These are phyloP conservation scores for Latrodectus geometricus DNA, from an alignment of 1,140 invertebrate genomes.

Conservation along the genomic window DNA sequence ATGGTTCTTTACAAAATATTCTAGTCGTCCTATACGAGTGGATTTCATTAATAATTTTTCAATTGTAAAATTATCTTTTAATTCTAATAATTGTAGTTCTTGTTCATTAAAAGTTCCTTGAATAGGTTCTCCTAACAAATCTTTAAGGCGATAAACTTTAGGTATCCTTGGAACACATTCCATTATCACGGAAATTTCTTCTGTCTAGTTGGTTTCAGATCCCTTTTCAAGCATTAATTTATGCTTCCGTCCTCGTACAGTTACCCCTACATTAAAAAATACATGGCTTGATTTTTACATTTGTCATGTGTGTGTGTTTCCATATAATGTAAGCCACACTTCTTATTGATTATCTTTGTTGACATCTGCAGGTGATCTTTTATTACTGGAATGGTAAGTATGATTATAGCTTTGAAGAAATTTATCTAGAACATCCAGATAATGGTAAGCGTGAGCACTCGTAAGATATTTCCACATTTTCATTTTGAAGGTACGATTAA, in stretches of 20 bases:
- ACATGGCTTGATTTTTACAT: too few species aligned
- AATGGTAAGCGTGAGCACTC: constrained; percentile 68
- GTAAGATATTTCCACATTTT: constrained; percentile 70
- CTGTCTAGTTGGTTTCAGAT: too few species aligned
- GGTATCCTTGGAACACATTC: too few species aligned
- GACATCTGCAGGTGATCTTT: constrained; percentile 67
- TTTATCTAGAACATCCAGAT: constrained; percentile 67
- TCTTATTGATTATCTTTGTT: constrained; percentile 65
- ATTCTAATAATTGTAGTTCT: neutral
- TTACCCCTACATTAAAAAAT: too few species aligned
- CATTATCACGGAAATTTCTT: too few species aligned
- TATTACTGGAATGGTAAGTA: constrained; percentile 69
- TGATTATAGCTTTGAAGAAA: constrained; percentile 70
- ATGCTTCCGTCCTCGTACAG: too few species aligned
- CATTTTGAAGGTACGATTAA: constrained; percentile 70
- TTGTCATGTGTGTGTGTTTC: constrained; percentile 30
- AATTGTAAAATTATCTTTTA: too few species aligned
- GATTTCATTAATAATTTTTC: too few species aligned
- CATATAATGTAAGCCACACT: constrained; percentile 60
- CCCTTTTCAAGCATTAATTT: too few species aligned
- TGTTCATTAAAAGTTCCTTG: constrained; percentile 50
- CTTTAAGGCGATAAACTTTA: too few species aligned
- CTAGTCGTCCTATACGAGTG: too few species aligned
- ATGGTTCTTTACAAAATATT: too few species aligned
- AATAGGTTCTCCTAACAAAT: constrained; percentile 24